Evolutionary conservation across 1,140 invertebrate genomes (phyloP).

Genomic region (Drosophila burlai): DNA sequence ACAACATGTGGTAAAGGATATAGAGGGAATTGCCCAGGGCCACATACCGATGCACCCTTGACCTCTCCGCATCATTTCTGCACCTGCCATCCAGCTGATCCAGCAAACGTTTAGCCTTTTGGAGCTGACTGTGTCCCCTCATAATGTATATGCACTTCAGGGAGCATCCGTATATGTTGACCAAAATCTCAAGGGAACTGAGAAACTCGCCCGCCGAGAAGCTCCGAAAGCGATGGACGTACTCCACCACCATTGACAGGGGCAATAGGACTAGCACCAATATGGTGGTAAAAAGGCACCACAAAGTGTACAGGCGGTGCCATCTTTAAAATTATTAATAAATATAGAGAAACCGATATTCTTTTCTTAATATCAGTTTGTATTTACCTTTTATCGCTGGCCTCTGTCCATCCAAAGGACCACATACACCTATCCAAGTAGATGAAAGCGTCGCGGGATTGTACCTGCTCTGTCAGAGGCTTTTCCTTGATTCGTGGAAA

Average conservation of each 20-base stretch:
- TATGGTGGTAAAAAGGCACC: background rate
- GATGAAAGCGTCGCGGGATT: conserved; percentile 51
- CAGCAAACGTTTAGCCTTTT: conserved; percentile 32
- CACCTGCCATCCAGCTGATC: conserved; percentile 54
- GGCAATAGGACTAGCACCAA: conserved; percentile 17
- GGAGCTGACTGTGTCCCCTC: conserved; percentile 19
- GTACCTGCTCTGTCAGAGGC: conserved; percentile 4
- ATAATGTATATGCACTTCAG: conserved; percentile 48
- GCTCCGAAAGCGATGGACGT: conserved; percentile 29
- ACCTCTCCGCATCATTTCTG: background rate
- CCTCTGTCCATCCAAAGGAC: conserved; percentile 47
- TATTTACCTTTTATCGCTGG: background rate
- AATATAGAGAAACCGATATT: background rate
- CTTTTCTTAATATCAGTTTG: no score
- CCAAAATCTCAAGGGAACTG: conserved; percentile 47
- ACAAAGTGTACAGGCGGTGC: conserved; percentile 7
- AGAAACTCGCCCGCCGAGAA: conserved; percentile 58
- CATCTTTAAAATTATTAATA: background rate
- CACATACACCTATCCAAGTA: conserved; percentile 50
- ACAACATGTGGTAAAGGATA: conserved; percentile 34
- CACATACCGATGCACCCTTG: conserved; percentile 28
- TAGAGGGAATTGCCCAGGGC: conserved; percentile 32
- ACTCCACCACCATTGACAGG: conserved; percentile 35
- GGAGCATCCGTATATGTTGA: conserved; percentile 51
- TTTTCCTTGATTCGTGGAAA: conserved; percentile 30